Base-by-base conservation (phyloP, 2,888 invertebrate genomes). In the Priocnemis perturbator region DNA sequence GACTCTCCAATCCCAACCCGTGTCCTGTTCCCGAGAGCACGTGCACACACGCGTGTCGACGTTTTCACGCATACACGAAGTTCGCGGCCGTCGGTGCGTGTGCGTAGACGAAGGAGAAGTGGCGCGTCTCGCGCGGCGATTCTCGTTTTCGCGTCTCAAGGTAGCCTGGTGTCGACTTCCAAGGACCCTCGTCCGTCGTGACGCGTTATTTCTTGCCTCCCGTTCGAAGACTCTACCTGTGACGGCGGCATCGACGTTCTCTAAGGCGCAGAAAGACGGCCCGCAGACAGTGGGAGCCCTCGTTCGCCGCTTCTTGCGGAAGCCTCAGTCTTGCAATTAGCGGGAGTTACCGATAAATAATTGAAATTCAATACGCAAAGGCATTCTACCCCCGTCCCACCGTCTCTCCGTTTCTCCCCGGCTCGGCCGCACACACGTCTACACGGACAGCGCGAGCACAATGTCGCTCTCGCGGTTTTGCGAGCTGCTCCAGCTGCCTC, bases 311-410 rank as follows among this genome's bases (percentile, higher is more conserved):
- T 80, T 82, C 77, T 81, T 81, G 73, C 71, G 69, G 74, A 72
- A 83, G 74, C 64, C 73, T 57, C 53, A 62, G 61, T 21, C 60
- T 63, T 59, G 72, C 76, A 83, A 82, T 82, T 83, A 81, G 76
- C 65, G 74, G 63, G 70, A 72, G 74, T 81, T 84, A 73, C 67
- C 80, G 78, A 83, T 85, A 85, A 85, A 85, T 84, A 84, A 85
- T 84, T 85, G 84, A 84, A 84, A 85, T 85, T 83, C 82, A 82
- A 82, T 84, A 82, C 74, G 60, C 66, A 53, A 17, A 50, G 50
- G 50, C 50, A 20, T 20, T 50, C 50, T 20, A 50, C 17, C 50
- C 23, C 52, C 52, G 52, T 2, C 11, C 15, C 19, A 52, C 20
- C n/a, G 57, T 19, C 55, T 44, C 14, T 37, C 11, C 37, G 37